A percentile compares a stretch with the other conserved stretches of the same genome.
phyloP scores from a whole-genome alignment of 1,140 invertebrate species.

The Atta colombica region DNA sequence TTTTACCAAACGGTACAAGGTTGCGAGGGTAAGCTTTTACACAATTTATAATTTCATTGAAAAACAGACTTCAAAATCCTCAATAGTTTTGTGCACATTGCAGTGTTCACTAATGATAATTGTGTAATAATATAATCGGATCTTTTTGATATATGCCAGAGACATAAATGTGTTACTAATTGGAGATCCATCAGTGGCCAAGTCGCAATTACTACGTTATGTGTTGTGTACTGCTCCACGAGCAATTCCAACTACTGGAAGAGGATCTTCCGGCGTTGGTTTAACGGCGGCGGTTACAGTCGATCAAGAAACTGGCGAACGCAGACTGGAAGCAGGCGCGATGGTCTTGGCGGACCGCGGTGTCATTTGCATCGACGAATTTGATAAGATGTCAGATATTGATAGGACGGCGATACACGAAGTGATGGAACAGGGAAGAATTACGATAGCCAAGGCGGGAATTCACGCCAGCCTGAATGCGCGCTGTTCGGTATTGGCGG shows the following conservation, averaged over 20 bases:
- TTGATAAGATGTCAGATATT: constrained; percentile 99
- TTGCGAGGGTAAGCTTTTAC: constrained; percentile 92
- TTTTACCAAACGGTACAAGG: constrained; percentile 97
- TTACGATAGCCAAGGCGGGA: constrained; percentile 99
- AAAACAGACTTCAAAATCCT: neutral
- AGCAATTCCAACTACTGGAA: constrained; percentile 98
- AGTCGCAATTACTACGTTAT: constrained; percentile 98
- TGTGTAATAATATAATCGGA: neutral
- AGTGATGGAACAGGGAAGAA: constrained; percentile 98
- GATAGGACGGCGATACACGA: constrained; percentile 99
- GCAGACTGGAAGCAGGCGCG: constrained; percentile 98
- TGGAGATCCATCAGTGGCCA: constrained; percentile 99
- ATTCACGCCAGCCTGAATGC: constrained; percentile 99
- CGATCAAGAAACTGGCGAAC: constrained; percentile 97
- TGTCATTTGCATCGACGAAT: constrained; percentile 99
- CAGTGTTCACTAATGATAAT: neutral
- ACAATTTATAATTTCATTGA: neutral
- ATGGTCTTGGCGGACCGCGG: constrained; percentile 99
- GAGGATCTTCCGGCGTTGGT: constrained; percentile 98
- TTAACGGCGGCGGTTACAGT: constrained; percentile 99
- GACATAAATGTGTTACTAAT: constrained; percentile 99
- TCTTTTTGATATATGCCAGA: constrained; percentile 83
- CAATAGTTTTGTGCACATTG: neutral
- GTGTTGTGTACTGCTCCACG: constrained; percentile 97
- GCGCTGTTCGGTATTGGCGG: constrained; percentile 98